phyloP scores from a whole-genome alignment of 2,113 vertebrate species.

The Chaenogobius annularis region DNA sequence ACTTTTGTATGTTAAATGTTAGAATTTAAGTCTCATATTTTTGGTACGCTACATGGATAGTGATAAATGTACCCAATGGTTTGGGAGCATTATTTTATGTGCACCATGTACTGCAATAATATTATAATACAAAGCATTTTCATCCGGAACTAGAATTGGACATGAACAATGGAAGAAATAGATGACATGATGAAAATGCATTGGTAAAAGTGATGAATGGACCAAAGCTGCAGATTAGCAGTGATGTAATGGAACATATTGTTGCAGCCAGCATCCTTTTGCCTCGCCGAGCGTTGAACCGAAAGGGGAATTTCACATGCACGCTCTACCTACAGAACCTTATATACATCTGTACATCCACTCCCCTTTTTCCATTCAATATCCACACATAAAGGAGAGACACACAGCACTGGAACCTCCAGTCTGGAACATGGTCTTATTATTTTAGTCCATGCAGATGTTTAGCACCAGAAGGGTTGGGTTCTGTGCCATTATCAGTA shows the following conservation, averaged over 20 bases:
- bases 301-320: constrained; percentile 36
- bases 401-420: constrained; percentile 29
- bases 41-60: too few relatives aligned
- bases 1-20: too few relatives aligned
- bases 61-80: neutral
- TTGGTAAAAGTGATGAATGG: constrained; percentile 31
- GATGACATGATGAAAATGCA: constrained; percentile 32
- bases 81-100: neutral
- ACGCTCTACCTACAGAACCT: constrained; percentile 27
- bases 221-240: constrained; percentile 3
- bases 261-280: constrained; percentile 5
- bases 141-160: neutral
- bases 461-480: neutral
- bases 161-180: constrained; percentile 44
- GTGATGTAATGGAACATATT: constrained; percentile 23
- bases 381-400: constrained; percentile 30
- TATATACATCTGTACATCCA: constrained; percentile 32
- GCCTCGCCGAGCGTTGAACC: constrained; percentile 8
- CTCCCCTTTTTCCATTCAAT: constrained; percentile 49
- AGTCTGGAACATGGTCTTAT: constrained; percentile 23
- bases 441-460: neutral
- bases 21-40: too few relatives aligned
- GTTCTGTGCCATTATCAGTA: neutral
- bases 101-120: neutral
- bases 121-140: neutral